These are phyloP conservation scores for Nyctalus aviator DNA, from an alignment of 2,797 vertebrate species.

Conservation along the genomic window DNA sequence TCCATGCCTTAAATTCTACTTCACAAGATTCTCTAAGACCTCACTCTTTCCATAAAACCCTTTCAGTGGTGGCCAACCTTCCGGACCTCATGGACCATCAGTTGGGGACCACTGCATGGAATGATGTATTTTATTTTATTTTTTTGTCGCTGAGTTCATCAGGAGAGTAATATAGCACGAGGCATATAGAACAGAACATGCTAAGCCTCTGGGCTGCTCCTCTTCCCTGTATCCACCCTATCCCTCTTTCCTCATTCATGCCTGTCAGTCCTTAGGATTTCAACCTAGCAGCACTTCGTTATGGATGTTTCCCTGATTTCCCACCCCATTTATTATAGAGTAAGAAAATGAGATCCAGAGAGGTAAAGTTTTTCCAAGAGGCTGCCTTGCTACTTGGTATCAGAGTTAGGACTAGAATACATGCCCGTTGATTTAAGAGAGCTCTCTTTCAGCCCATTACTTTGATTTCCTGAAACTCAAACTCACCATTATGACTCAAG, in stretches of 20 bases:
- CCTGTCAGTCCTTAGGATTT: not conserved
- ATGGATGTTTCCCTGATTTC: not conserved
- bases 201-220: not conserved
- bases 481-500: not conserved
- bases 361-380: not conserved
- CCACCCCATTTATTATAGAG: not conserved
- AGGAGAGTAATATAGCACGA: not conserved
- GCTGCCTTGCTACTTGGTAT: not conserved
- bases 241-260: not conserved
- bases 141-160: not conserved
- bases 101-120: no score
- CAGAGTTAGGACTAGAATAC: not conserved
- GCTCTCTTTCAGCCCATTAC: not conserved
- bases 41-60: not conserved
- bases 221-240: not conserved
- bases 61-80: not conserved
- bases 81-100: no score
- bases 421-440: not conserved
- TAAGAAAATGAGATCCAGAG: conserved; percentile 6
- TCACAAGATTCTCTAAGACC: not conserved
- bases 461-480: not conserved
- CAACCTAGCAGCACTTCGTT: not conserved
- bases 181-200: not conserved
- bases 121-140: no score
- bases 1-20: not conserved